phyloP scores from a whole-genome alignment of 2,797 vertebrate species.

The Tamandua tetradactyla region DNA sequence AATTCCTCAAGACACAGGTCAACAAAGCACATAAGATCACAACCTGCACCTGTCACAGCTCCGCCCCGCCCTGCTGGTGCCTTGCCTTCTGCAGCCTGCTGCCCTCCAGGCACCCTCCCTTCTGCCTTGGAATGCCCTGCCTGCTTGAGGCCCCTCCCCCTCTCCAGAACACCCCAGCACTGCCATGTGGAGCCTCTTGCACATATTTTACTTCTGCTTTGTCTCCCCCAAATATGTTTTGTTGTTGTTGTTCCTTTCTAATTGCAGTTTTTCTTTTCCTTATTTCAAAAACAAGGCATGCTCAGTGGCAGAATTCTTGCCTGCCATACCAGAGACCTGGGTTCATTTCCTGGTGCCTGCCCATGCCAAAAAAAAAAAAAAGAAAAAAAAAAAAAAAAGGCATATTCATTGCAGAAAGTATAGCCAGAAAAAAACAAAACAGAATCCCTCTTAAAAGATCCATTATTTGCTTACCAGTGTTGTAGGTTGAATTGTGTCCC shows the following conservation, averaged over 20 bases:
- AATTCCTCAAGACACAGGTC: slow-evolving; percentile 38
- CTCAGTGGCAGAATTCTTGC: too few species aligned
- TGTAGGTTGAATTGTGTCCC: too few species aligned
- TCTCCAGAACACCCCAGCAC: not conserved
- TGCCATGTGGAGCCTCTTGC: not conserved
- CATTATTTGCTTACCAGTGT: not conserved
- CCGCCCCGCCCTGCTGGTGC: not conserved
- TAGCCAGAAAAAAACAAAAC: not conserved
- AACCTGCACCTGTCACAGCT: not conserved
- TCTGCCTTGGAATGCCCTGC: fast-evolving
- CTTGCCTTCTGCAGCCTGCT: not conserved
- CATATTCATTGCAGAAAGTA: not conserved
- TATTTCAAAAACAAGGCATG: not conserved
- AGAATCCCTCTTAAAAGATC: not conserved
- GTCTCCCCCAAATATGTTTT: not conserved
- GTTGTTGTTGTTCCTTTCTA: not conserved
- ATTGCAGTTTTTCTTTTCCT: not conserved
- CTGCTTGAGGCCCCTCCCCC: not conserved
- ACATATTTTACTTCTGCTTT: not conserved
- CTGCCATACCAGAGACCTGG: too few species aligned
- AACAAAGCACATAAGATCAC: not conserved
- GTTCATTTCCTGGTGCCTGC: too few species aligned
- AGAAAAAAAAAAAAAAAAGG: not conserved
- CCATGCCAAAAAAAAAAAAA: too few species aligned
- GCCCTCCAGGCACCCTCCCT: not conserved